phyloP scores from a whole-genome alignment of 92 coral and sea anemone genomes.

The Plumapathes pennacea region DNA sequence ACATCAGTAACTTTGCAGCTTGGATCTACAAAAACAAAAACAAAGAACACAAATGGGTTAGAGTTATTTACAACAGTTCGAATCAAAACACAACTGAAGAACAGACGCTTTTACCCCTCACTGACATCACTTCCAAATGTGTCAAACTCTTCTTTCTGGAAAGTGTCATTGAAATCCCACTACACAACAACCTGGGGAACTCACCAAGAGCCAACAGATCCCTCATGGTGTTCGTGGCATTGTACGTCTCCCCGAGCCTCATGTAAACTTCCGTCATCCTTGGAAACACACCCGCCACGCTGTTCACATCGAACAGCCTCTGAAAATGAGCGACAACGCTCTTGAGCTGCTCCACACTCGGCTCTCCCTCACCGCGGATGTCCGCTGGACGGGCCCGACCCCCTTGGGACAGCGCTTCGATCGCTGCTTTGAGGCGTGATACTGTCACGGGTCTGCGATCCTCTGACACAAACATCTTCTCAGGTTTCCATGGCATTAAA shows the following conservation, averaged over 20 bases:
- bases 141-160: too few species aligned
- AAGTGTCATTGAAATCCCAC: too few species aligned
- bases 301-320: conserved; percentile 84
- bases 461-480: conserved; percentile 46
- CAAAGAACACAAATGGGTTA: too few species aligned
- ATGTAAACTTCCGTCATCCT: conserved; percentile 92
- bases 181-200: background rate
- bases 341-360: conserved; percentile 68
- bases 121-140: too few species aligned
- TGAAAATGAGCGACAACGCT: conserved; percentile 95
- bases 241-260: conserved; percentile 88
- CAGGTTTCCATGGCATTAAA: conserved; percentile 89
- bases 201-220: conserved; percentile 79
- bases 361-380: conserved; percentile 58
- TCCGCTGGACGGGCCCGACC: conserved; percentile 74
- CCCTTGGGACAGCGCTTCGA: conserved; percentile 65
- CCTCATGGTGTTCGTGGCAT: conserved; percentile 88
- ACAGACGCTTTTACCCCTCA: too few species aligned
- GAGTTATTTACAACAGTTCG: too few species aligned
- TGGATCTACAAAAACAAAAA: conserved; percentile 49
- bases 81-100: too few species aligned
- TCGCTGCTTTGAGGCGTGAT: conserved; percentile 51
- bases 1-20: conserved; percentile 79
- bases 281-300: conserved; percentile 84
- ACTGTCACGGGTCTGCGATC: conserved; percentile 46